Conservation (phyloP, 2,888 invertebrate genomes). For the Drosophila hamatofila region DNA sequence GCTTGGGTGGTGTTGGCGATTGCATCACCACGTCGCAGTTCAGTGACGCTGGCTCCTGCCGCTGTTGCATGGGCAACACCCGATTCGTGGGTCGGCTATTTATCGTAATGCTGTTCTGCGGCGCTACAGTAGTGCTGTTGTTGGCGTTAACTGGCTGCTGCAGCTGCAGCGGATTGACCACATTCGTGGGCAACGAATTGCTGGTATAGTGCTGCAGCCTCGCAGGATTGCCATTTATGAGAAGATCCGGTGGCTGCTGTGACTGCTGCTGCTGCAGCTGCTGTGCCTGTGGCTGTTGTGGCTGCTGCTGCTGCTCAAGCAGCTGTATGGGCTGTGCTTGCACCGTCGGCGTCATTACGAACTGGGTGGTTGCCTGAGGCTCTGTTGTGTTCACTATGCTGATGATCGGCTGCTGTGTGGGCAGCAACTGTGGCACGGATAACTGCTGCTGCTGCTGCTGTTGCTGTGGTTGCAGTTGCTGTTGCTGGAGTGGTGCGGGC, state of each 20-base stretch:
- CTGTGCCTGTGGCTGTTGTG: slow-evolving; percentile 27
- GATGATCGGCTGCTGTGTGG: slow-evolving; percentile 56
- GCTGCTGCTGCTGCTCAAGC: slow-evolving; percentile 46
- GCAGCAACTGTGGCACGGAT: slow-evolving; percentile 21
- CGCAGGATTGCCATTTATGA: slow-evolving; percentile 43
- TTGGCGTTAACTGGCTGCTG: slow-evolving; percentile 81
- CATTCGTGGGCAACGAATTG: slow-evolving; percentile 88
- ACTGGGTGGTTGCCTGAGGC: slow-evolving; percentile 38
- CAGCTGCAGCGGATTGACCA: slow-evolving; percentile 89
- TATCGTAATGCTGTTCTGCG: slow-evolving; percentile 71
- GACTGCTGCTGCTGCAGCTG: slow-evolving; percentile 12
- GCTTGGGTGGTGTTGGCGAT: slow-evolving; percentile 71
- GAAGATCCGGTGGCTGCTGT: slow-evolving; percentile 54
- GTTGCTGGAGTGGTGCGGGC: slow-evolving; percentile 35
- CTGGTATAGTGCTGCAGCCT: slow-evolving; percentile 66
- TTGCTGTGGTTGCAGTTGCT: slow-evolving; percentile 7
- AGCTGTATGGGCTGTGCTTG: slow-evolving; percentile 49
- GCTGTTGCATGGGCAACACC: slow-evolving; percentile 91
- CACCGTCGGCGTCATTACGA: slow-evolving; percentile 45
- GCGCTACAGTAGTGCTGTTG: slow-evolving; percentile 43
- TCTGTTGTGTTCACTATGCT: slow-evolving; percentile 53
- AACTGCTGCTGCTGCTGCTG: slow-evolving; percentile 30
- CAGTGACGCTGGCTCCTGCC: slow-evolving; percentile 85
- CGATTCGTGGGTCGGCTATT: slow-evolving; percentile 90
- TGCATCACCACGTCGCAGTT: slow-evolving; percentile 55